Base-by-base conservation (phyloP, 2,888 invertebrate genomes). In the Strigamia transsilvanica region DNA sequence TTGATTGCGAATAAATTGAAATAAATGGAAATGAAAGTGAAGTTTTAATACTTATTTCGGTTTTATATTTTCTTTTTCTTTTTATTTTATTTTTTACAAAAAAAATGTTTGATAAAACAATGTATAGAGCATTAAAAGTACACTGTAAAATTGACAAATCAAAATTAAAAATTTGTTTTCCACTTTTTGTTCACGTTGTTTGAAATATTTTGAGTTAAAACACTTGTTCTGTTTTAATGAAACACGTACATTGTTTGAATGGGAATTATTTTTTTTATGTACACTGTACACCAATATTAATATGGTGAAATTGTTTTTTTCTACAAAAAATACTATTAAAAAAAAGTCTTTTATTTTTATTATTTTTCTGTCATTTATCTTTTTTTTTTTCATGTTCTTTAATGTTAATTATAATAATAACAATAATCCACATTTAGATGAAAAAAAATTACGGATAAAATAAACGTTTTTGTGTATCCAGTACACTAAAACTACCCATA, bases 31-130 rank as follows among this genome's bases (percentile, higher is more conserved):
- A 56, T 56, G 18, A 18, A 56, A 56, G 15, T n/a, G 18, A 56
- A 46, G 46, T 46, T n/a, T 46, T 46, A 46, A 46, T 46, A 56
- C 56, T 56, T 56, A 18, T 32, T 73, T 73, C 73, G 12, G 73
- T 73, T 32, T 73, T 73, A 73, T 73, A 73, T 32, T 27, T 73
- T 27, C 27, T 27, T 32, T 73, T 73, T 73, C 73, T 1, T 73
- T 66, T 73, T 73, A 32, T 73, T 73, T 56, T 73, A 2, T 32
- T 73, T 21, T 66, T 10, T 32, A 73, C 10, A 73, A 38, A 12
- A 73, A 73, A 73, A 73, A 73, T 73, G 73, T 73, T 73, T 73
- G 73, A 73, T 73, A 73, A 73, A 73, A 73, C 73, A 73, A 73
- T 73, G 73, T 73, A 32, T 73, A 73, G 73, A 73, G 73, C 73